These are phyloP conservation scores for Loris lydekkerianus DNA, from an alignment of 2,797 vertebrate species.

Conservation along the genomic window DNA sequence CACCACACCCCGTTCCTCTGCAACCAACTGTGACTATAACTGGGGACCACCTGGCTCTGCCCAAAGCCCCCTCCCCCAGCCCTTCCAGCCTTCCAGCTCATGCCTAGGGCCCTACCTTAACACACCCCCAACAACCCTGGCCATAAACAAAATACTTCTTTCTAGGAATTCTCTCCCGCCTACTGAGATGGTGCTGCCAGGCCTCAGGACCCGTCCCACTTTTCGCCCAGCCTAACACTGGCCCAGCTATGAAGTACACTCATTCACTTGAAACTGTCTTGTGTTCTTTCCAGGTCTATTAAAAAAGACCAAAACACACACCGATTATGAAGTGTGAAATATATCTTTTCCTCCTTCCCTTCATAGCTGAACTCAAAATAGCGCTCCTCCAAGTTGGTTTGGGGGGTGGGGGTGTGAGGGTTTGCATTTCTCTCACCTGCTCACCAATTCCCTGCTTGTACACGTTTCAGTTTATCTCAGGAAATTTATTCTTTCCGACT, in stretches of 20 bases:
- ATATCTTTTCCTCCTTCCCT: background rate
- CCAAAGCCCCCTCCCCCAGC: background rate
- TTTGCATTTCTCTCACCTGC: background rate
- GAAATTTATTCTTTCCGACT: background rate
- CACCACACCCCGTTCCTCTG: background rate
- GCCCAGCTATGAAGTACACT: conserved; percentile 18
- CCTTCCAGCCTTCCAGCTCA: background rate
- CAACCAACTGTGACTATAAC: background rate
- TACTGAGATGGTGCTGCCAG: conserved; percentile 52
- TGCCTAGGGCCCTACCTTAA: background rate
- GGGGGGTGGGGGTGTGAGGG: background rate
- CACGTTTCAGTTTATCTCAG: background rate
- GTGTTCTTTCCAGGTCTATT: conserved; percentile 24
- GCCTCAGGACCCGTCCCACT: background rate
- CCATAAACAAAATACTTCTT: conserved; percentile 51
- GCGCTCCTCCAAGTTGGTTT: background rate
- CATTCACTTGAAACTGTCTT: conserved; percentile 26
- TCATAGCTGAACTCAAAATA: conserved; percentile 43
- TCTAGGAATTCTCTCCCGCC: conserved; percentile 56
- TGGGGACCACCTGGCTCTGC: background rate
- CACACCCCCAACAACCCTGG: background rate
- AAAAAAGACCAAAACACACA: conserved; percentile 20
- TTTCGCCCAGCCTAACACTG: background rate
- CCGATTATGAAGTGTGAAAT: background rate
- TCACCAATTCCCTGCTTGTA: background rate